Conservation (phyloP, 2,797 vertebrate genomes). For the Acridotheres tristis region DNA sequence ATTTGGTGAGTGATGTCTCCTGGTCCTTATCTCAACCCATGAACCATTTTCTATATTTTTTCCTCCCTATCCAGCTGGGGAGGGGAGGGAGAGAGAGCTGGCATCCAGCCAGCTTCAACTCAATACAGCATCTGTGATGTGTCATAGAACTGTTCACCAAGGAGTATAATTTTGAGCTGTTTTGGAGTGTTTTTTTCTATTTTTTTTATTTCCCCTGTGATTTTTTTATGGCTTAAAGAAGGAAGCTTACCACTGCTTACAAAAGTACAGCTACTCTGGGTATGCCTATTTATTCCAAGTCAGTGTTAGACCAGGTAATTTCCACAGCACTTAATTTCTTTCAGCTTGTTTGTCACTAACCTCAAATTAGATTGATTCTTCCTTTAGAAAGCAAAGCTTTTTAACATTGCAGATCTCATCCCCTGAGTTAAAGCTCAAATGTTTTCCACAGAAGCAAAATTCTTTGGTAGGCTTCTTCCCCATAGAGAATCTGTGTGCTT, state of each 20-base stretch:
- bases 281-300: constrained; percentile 4
- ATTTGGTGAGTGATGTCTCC: background rate
- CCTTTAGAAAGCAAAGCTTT: constrained; percentile 65
- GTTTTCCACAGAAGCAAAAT: constrained; percentile 61
- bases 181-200: background rate
- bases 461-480: constrained; percentile 54
- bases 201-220: background rate
- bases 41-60: background rate
- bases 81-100: background rate
- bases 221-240: background rate
- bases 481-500: constrained; percentile 45
- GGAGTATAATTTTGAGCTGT: background rate
- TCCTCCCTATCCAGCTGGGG: background rate
- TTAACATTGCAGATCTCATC: constrained; percentile 68
- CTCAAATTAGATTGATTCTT: constrained; percentile 70
- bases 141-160: background rate
- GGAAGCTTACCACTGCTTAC: background rate
- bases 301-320: constrained; percentile 39
- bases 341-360: constrained; percentile 51
- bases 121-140: background rate
- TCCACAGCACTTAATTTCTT: constrained; percentile 44
- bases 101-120: background rate
- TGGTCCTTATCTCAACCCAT: background rate
- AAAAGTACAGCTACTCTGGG: background rate
- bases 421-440: constrained; percentile 60